Conservation (phyloP, 2,888 invertebrate species). For the Saturnia pavonia region DNA sequence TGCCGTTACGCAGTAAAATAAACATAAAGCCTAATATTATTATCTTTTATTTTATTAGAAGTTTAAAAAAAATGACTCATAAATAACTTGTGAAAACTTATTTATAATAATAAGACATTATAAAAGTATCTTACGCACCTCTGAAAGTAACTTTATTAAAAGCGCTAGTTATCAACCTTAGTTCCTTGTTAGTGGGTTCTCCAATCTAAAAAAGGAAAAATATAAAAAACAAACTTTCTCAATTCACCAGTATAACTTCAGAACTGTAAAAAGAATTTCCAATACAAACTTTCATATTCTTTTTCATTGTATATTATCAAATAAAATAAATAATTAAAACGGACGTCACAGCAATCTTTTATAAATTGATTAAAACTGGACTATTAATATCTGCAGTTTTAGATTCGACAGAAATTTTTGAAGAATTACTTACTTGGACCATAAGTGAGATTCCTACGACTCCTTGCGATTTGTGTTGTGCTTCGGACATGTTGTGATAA, state of each 20-base stretch:
- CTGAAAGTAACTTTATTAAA: conserved; percentile 93
- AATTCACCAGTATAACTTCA: background rate
- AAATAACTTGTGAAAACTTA: background rate
- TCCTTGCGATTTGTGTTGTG: conserved; percentile 97
- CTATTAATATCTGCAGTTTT: background rate
- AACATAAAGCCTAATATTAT: background rate
- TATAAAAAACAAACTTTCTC: background rate
- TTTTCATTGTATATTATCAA: background rate
- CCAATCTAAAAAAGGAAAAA: conserved; percentile 84
- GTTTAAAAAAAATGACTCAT: background rate
- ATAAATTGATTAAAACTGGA: too few relatives aligned
- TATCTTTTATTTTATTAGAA: background rate
- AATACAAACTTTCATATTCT: background rate
- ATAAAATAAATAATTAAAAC: background rate
- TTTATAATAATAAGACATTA: background rate
- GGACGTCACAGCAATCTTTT: background rate
- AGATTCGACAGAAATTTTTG: background rate
- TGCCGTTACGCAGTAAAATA: background rate
- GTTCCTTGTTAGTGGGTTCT: conserved; percentile 91
- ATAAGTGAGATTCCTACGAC: conserved; percentile 97
- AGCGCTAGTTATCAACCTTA: conserved; percentile 92
- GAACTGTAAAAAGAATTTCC: background rate
- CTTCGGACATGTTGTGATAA: conserved; percentile 98
- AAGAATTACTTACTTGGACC: conserved; percentile 88
- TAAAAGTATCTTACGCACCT: conserved; percentile 81